Evolutionary conservation across 2,888 invertebrate species (phyloP).

Genomic region (Perithous albicinctus): DNA sequence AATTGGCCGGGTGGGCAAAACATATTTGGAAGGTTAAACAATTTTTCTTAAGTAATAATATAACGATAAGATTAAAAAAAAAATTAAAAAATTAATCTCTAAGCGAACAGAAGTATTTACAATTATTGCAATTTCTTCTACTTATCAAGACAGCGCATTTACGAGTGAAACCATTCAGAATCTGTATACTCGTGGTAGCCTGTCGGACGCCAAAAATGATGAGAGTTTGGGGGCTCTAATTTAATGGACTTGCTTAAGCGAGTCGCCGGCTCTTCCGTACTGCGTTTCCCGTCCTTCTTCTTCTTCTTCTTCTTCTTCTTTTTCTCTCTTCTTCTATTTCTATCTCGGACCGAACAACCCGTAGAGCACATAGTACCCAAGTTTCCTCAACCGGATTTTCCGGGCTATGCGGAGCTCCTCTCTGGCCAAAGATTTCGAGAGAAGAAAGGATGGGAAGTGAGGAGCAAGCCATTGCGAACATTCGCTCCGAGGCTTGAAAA

Average conservation of each 20-base stretch:
- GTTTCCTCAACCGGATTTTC: conserved; percentile 49
- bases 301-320: background rate
- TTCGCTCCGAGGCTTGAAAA: background rate
- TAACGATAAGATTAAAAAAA: no score
- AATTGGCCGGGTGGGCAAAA: no score
- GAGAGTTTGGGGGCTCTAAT: conserved; percentile 34
- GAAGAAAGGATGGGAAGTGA: conserved; percentile 16
- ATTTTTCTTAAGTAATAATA: background rate
- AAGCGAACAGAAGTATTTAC: background rate
- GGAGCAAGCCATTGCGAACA: background rate
- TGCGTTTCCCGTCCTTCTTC: conserved; percentile 17
- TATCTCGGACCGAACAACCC: conserved; percentile 40
- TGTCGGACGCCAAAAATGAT: conserved; percentile 18
- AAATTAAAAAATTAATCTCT: background rate
- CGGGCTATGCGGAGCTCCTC: conserved; percentile 14
- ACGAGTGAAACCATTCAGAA: background rate
- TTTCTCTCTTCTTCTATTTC: conserved; percentile 15
- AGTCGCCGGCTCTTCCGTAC: conserved; percentile 42
- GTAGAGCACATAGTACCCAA: conserved; percentile 31
- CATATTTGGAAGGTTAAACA: no score
- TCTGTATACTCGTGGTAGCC: background rate
- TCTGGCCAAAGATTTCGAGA: conserved; percentile 27
- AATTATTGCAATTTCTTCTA: conserved; percentile 1
- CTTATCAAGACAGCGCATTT: conserved; percentile 28
- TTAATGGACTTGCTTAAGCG: conserved; percentile 53